These are phyloP conservation scores for Nothoprocta perdicaria DNA, from an alignment of 2,113 vertebrate genomes.

Conservation along the genomic window DNA sequence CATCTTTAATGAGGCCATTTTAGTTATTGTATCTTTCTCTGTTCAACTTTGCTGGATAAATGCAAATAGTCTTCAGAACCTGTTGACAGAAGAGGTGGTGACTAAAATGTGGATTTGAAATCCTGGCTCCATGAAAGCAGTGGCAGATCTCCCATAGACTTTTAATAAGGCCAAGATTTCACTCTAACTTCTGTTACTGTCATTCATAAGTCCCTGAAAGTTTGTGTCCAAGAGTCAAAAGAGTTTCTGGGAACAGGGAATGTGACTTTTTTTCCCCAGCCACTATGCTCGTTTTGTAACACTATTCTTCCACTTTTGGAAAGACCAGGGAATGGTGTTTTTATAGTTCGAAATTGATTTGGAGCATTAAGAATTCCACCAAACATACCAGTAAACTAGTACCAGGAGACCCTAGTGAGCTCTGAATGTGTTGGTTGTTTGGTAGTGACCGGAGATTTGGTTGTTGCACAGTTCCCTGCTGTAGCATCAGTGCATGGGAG, in stretches of 20 bases:
- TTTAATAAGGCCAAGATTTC: not conserved
- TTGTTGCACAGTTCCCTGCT: not conserved
- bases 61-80: slow-evolving; percentile 35
- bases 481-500: not conserved
- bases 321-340: not conserved
- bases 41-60: slow-evolving; percentile 41
- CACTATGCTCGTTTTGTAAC: not conserved
- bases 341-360: not conserved
- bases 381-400: not conserved
- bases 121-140: not conserved
- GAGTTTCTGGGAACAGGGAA: not conserved
- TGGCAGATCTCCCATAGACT: not conserved
- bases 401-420: not conserved
- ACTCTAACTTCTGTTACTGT: not conserved
- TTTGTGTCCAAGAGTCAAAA: not conserved
- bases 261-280: not conserved
- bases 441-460: not conserved
- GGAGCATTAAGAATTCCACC: not conserved
- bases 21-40: slow-evolving; percentile 29
- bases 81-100: slow-evolving; percentile 61
- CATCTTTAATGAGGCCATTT: not conserved
- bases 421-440: not conserved
- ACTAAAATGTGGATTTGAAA: slow-evolving; percentile 4
- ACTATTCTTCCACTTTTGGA: not conserved
- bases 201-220: not conserved